Evolutionary conservation across 2,888 invertebrate species (phyloP).

Genomic region (Polia nebulosa): DNA sequence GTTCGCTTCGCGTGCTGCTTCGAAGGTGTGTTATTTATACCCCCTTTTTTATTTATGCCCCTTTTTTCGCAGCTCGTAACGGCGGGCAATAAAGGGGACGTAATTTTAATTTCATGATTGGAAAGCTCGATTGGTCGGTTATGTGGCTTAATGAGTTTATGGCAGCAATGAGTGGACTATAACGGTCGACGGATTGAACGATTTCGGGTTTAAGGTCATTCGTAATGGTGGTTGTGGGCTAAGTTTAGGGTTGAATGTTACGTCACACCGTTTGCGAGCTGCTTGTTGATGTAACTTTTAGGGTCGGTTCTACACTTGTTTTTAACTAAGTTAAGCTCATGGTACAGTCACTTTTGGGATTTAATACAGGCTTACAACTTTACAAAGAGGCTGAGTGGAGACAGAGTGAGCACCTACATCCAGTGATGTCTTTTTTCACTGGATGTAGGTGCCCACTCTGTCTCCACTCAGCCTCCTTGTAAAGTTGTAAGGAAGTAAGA

Average conservation of each 20-base stretch:
- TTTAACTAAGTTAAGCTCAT: not conserved
- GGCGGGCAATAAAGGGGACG: conserved; percentile 89
- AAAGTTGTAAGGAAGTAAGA: too few species aligned
- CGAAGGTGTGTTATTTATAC: conserved; percentile 91
- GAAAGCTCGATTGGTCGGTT: conserved; percentile 90
- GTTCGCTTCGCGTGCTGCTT: conserved; percentile 85
- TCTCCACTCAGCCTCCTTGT: too few species aligned
- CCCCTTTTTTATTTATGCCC: conserved; percentile 89
- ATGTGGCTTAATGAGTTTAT: conserved; percentile 90
- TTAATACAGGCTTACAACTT: not conserved
- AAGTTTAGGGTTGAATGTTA: conserved; percentile 57
- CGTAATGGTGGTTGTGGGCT: conserved; percentile 56
- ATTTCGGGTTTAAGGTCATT: conserved; percentile 76
- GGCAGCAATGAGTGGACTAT: conserved; percentile 82
- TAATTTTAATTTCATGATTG: conserved; percentile 91
- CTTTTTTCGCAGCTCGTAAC: conserved; percentile 92
- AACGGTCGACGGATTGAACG: conserved; percentile 82
- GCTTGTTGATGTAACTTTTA: conserved; percentile 24
- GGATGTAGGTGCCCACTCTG: too few species aligned
- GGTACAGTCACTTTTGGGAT: not conserved
- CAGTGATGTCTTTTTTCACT: too few species aligned
- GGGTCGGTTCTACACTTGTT: conserved; percentile 7
- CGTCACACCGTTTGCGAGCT: conserved; percentile 46
- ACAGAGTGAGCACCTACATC: too few species aligned
- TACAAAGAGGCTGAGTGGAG: too few species aligned